Base-by-base conservation (phyloP, 1,140 invertebrate genomes). In the Dysdera silvatica region DNA sequence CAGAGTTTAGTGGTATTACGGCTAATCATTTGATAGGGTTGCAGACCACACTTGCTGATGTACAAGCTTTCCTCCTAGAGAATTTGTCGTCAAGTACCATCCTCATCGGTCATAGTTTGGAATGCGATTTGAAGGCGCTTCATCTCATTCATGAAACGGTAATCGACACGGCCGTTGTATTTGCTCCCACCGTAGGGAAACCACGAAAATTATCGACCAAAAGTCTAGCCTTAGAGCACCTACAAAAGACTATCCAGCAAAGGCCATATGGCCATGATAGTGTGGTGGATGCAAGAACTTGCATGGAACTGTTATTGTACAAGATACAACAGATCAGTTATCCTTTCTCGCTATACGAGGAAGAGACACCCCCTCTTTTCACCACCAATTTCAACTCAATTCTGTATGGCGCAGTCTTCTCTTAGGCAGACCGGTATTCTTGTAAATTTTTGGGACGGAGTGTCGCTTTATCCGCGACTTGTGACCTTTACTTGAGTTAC, bases 171-270 rank as follows among this genome's bases (percentile, higher is more conserved):
- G 90, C 91, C 68, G 79, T 95, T n/a, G 82, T 98, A 52, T 98
- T 93, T 79, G 95, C 94, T 10, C 95, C 98, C 76, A 87, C 87
- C 77, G 84, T 88, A 78, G 95, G 94, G 0, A 84, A 83, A 62
- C 95, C 93, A 2, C 88, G 86, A 69, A 98, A 97, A 76, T 80
- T 91, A 70, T 91, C 93, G 2, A 77, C 98, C 7, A 85, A 85
- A 73, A 90, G 85, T 69, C 81, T 99, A 4, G 87, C 87, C 71
- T 86, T 86, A 43, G 92, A 97, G 69, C 84, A 88, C 77, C 79
- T 98, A 12, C 86, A 88, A 68, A 91, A 91, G 75, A 90, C 95
- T 55, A 99, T 98, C 72, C 95, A 99, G 76, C 88, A 93, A 71
- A 83, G 86, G 3, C 32, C 18, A 24, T 24, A 24, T 1, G 59